Evolutionary conservation across 2,888 invertebrate genomes (phyloP).

Genomic region (Apotomis betuletana): DNA sequence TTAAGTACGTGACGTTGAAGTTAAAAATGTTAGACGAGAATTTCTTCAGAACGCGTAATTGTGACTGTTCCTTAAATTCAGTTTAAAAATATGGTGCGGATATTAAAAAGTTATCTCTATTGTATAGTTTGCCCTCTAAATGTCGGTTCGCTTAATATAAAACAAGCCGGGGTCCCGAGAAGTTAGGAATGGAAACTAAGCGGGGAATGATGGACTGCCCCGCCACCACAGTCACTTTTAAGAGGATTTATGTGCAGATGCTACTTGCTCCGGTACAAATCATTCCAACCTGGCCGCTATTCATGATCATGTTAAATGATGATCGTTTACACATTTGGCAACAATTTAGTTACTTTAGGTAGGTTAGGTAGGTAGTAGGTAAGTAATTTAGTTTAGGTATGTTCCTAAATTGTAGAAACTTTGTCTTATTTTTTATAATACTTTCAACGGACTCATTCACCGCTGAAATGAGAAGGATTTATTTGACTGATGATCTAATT

Average conservation of each 20-base stretch:
- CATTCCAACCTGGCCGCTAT: conserved; percentile 14
- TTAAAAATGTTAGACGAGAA: no score
- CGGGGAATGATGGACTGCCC: conserved; percentile 37
- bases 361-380: no score
- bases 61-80: background rate
- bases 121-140: conserved; percentile 6
- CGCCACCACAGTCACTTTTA: conserved; percentile 35
- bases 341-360: no score
- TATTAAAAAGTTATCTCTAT: conserved; percentile 10
- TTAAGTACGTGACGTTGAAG: no score
- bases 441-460: no score
- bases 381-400: no score
- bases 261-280: conserved; percentile 18
- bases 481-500: no score
- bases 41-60: no score
- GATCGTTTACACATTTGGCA: no score
- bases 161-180: conserved; percentile 18
- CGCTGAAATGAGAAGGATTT: no score
- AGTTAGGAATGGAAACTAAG: conserved; percentile 38
- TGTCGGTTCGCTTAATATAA: conserved; percentile 25
- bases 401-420: no score
- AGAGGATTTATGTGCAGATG: conserved; percentile 29
- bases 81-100: background rate
- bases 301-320: background rate
- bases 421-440: no score